These are phyloP conservation scores for Lycophotia porphyrea DNA, from an alignment of 2,888 invertebrate genomes.

Conservation along the genomic window DNA sequence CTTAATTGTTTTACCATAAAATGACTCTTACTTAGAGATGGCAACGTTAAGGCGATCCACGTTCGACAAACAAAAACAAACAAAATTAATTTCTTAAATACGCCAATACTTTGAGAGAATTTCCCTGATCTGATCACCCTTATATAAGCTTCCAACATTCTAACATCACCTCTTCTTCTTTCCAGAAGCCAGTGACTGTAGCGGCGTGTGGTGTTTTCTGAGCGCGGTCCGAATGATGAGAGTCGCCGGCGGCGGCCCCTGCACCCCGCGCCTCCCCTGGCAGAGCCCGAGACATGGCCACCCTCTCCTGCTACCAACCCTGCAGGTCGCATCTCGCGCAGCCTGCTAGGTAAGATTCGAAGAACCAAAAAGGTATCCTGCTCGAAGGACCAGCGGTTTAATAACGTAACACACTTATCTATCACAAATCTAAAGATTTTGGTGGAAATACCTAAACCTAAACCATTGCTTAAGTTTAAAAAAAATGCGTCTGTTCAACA, in stretches of 20 bases:
- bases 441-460: not conserved
- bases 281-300: constrained; percentile 83
- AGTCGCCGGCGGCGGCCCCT: constrained; percentile 72
- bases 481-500: not conserved
- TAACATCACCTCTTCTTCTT: not conserved
- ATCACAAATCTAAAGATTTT: not conserved
- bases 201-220: constrained; percentile 63
- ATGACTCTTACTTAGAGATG: not conserved
- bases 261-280: constrained; percentile 72
- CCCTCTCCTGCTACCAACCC: constrained; percentile 88
- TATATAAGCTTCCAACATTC: not conserved
- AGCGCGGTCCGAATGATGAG: constrained; percentile 82
- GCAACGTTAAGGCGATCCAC: not conserved
- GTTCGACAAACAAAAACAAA: too few species aligned
- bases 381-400: not conserved
- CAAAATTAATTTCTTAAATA: too few species aligned
- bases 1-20: not conserved
- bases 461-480: not conserved
- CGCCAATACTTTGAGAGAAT: too few species aligned
- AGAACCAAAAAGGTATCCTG: not conserved
- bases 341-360: constrained; percentile 83
- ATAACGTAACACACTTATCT: not conserved
- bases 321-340: constrained; percentile 88
- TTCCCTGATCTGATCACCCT: too few species aligned
- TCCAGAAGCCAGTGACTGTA: constrained; percentile 51